Evolutionary conservation across 2,113 vertebrate genomes (phyloP).

Genomic region (Colius striatus): DNA sequence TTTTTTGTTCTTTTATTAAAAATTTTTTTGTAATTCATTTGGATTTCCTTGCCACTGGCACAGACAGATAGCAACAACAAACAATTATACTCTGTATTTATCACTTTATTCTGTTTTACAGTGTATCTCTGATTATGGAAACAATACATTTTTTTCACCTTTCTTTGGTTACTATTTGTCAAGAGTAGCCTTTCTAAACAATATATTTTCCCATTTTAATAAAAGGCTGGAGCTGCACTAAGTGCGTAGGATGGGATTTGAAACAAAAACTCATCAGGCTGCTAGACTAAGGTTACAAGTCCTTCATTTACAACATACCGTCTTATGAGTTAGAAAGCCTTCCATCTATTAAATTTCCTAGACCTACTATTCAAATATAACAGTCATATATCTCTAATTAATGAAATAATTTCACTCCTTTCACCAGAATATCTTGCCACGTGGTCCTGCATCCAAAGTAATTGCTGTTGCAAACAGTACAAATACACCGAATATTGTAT

Average conservation of each 20-base stretch:
- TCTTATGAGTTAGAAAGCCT: conserved; percentile 11
- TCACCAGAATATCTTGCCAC: neutral
- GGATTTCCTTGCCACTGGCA: conserved; percentile 59
- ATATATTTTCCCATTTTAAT: conserved; percentile 81
- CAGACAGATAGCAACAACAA: conserved; percentile 69
- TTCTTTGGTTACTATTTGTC: conserved; percentile 65
- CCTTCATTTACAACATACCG: neutral
- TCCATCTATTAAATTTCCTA: neutral
- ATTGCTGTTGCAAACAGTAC: neutral
- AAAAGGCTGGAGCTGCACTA: conserved; percentile 65
- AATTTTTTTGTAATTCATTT: conserved; percentile 66
- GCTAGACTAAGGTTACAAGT: conserved; percentile 14
- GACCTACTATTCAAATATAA: neutral
- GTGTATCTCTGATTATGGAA: conserved; percentile 66
- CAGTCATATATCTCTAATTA: neutral
- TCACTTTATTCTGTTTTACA: conserved; percentile 71
- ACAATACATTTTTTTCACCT: conserved; percentile 77
- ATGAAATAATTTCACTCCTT: neutral
- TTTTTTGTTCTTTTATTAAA: conserved; percentile 71
- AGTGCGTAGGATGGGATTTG: conserved; percentile 29
- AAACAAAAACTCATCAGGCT: conserved; percentile 33
- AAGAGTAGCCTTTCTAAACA: conserved; percentile 68
- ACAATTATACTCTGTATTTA: conserved; percentile 67
- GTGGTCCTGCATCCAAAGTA: neutral
- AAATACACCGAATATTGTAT: neutral